Percentiles rank a stretch among this genome's conserved stretches.
Evolutionary conservation across 2,797 vertebrate species (phyloP).

Genomic region (Falco biarmicus): DNA sequence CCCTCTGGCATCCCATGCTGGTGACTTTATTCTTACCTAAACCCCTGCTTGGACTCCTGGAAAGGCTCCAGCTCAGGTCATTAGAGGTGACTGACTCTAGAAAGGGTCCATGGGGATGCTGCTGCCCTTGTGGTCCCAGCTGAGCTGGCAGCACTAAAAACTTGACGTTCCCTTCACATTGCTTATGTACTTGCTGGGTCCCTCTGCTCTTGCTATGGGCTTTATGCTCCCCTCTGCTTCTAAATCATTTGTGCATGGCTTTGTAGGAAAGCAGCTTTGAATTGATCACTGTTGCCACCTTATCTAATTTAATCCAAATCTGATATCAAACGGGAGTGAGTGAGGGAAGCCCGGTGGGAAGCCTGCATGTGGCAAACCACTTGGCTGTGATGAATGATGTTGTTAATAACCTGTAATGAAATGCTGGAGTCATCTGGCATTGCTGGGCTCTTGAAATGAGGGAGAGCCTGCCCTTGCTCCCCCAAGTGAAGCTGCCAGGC

Average conservation of each 20-base stretch:
- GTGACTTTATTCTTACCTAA: neutral
- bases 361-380: accelerated
- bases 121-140: neutral
- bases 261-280: neutral
- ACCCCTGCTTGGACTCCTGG: neutral
- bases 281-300: neutral
- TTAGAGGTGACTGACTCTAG: neutral
- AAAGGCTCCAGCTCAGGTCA: neutral
- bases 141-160: neutral
- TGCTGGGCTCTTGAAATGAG: neutral
- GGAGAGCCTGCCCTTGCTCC: neutral
- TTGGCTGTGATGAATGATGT: neutral
- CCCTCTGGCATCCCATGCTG: accelerated
- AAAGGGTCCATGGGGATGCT: neutral
- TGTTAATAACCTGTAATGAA: neutral
- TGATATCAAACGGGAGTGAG: accelerated
- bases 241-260: neutral
- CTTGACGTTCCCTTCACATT: neutral
- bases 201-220: neutral
- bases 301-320: neutral
- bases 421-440: neutral
- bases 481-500: neutral
- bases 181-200: neutral
- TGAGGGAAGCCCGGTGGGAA: neutral
- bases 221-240: neutral